These are phyloP conservation scores for Nettapus auritus DNA, from an alignment of 2,113 vertebrate species.

Conservation along the genomic window DNA sequence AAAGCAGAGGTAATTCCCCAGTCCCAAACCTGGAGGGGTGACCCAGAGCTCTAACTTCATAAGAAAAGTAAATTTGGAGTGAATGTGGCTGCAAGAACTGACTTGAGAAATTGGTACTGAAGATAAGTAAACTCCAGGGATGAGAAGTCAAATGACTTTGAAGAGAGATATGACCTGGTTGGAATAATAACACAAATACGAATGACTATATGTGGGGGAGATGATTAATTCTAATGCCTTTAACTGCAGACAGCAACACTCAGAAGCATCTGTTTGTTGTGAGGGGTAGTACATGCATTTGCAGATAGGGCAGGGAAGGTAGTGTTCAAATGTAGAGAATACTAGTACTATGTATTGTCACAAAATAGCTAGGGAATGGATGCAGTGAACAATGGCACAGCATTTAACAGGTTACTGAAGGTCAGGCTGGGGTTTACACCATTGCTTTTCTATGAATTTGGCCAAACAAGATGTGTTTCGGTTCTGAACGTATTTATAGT, in stretches of 20 bases:
- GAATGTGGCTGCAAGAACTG: not conserved
- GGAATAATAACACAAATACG: not conserved
- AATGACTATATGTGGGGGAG: not conserved
- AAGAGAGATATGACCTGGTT: not conserved
- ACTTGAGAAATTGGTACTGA: not conserved
- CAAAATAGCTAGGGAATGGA: not conserved
- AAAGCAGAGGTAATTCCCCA: not conserved
- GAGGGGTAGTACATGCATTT: not conserved
- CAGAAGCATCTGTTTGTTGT: not conserved
- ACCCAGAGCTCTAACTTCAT: not conserved
- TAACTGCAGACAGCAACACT: not conserved
- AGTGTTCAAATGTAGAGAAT: not conserved
- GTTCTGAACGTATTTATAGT: not conserved
- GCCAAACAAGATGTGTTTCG: not conserved
- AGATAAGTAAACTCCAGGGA: not conserved
- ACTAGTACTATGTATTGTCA: not conserved
- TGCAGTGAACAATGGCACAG: not conserved
- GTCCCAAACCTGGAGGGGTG: not conserved
- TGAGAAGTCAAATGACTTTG: not conserved
- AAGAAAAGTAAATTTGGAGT: not conserved
- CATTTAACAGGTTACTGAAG: not conserved
- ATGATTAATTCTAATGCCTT: not conserved
- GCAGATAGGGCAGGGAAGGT: not conserved
- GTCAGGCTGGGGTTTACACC: not conserved
- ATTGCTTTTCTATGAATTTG: not conserved